These are phyloP conservation scores for Prionailurus bengalensis DNA, from an alignment of 2,113 vertebrate genomes.

Conservation along the genomic window DNA sequence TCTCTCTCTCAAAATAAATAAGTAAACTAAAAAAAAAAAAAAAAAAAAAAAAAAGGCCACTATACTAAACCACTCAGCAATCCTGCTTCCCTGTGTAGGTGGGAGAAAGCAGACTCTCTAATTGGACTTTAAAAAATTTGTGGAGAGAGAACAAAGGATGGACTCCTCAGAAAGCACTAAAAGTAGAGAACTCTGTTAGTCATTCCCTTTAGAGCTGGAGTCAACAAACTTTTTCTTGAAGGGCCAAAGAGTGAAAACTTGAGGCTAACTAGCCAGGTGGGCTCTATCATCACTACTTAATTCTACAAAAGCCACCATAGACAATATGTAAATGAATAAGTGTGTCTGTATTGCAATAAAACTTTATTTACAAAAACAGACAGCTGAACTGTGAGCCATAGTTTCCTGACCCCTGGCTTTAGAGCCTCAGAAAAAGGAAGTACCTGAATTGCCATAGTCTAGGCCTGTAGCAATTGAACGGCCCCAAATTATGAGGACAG, in stretches of 20 bases:
- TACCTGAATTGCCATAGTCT: background rate
- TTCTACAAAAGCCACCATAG: background rate
- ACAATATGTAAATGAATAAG: background rate
- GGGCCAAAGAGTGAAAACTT: background rate
- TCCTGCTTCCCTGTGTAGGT: background rate
- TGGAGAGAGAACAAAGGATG: background rate
- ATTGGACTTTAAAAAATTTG: background rate
- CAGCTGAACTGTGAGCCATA: background rate
- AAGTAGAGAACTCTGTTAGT: background rate
- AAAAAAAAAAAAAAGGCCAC: background rate
- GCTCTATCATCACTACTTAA: background rate
- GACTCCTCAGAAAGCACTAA: background rate
- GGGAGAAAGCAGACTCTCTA: background rate
- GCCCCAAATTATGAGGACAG: background rate
- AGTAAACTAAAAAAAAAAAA: no score
- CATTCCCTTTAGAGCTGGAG: background rate
- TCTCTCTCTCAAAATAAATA: no score
- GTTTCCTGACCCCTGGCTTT: background rate
- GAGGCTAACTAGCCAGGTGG: background rate
- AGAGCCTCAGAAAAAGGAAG: background rate
- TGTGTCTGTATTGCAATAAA: background rate
- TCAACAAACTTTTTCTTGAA: slow-evolving; percentile 1
- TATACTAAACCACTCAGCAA: background rate
- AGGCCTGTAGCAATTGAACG: background rate
- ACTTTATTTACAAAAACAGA: background rate